These are phyloP conservation scores for Thaumatotibia leucotreta DNA, from an alignment of 1,140 invertebrate species.

Conservation along the genomic window DNA sequence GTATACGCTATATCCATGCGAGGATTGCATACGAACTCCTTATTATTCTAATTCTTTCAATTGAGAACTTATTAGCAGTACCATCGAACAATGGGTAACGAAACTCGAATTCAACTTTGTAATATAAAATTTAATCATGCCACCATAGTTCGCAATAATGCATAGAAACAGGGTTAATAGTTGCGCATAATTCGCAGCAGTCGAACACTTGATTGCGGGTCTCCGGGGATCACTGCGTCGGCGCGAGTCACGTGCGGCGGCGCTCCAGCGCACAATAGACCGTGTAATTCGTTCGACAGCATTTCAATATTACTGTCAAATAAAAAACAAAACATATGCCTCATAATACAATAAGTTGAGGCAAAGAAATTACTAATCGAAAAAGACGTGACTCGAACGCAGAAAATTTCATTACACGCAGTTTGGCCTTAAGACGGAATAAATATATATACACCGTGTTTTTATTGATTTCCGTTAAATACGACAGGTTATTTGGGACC, in stretches of 20 bases:
- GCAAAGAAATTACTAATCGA: slow-evolving; percentile 22
- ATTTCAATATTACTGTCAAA: slow-evolving; percentile 22
- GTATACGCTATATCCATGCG: too few relatives aligned
- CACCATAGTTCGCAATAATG: not conserved
- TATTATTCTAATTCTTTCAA: too few relatives aligned
- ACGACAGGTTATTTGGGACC: too few relatives aligned
- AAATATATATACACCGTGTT: not conserved
- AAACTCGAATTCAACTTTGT: too few relatives aligned
- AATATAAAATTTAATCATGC: too few relatives aligned
- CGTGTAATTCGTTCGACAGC: slow-evolving; percentile 44
- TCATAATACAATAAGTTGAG: slow-evolving; percentile 17
- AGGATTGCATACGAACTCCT: too few relatives aligned
- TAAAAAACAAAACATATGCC: slow-evolving; percentile 32
- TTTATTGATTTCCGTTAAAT: too few relatives aligned
- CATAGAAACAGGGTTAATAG: not conserved
- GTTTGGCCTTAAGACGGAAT: too few relatives aligned
- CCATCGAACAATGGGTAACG: too few relatives aligned
- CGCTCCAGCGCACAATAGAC: slow-evolving; percentile 40
- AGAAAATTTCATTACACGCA: not conserved
- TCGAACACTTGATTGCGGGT: slow-evolving; percentile 18
- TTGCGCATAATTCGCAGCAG: not conserved
- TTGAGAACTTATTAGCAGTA: too few relatives aligned
- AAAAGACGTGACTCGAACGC: slow-evolving; percentile 18
- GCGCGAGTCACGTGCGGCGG: slow-evolving; percentile 24
- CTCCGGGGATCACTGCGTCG: slow-evolving; percentile 18